Percentiles rank a stretch among this genome's conserved stretches.
Conservation (phyloP, 2,888 invertebrate species). For the Eubasilissa splendida region DNA sequence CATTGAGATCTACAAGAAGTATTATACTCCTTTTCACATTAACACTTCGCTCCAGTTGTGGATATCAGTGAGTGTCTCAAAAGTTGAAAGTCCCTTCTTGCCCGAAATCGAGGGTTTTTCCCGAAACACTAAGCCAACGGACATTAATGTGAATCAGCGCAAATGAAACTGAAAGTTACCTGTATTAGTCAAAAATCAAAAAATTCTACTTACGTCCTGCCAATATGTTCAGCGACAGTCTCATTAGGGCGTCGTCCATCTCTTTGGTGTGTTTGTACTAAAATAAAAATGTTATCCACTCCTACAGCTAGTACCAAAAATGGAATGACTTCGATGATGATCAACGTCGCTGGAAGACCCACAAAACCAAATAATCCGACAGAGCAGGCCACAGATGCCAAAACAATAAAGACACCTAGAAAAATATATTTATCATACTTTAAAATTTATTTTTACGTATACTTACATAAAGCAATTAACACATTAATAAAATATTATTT, state of each 20-base stretch:
- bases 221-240: constrained; percentile 89
- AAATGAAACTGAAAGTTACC: not conserved
- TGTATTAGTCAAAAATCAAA: no score
- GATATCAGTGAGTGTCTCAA: no score
- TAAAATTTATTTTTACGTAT: not conserved
- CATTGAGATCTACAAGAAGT: no score
- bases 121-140: not conserved
- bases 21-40: no score
- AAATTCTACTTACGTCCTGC: constrained; percentile 74
- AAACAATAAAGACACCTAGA: constrained; percentile 91
- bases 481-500: not conserved
- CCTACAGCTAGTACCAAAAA: constrained; percentile 98
- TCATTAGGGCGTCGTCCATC: constrained; percentile 83
- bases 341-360: constrained; percentile 93
- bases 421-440: not conserved
- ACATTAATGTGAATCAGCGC: no score
- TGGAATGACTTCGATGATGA: constrained; percentile 98
- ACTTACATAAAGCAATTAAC: constrained; percentile 13
- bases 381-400: constrained; percentile 93
- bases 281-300: constrained; percentile 98
- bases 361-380: constrained; percentile 94
- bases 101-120: no score
- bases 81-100: no score
- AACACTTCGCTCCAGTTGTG: no score
- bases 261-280: constrained; percentile 95